These are phyloP conservation scores for Lanius ludovicianus DNA, from an alignment of 2,113 vertebrate species.

Conservation along the genomic window DNA sequence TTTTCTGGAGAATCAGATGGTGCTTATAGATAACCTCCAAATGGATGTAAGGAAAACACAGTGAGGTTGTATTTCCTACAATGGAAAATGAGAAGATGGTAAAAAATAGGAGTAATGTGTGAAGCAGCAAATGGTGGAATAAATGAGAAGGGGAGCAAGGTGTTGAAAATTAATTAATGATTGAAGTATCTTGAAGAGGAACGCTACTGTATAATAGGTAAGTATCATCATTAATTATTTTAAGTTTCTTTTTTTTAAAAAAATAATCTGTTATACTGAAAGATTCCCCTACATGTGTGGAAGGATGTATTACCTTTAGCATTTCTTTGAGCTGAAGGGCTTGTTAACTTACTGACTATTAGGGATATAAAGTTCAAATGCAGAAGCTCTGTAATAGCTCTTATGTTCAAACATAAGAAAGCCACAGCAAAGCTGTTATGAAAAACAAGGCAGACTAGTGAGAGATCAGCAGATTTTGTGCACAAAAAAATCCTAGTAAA, in stretches of 20 bases:
- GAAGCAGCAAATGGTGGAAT: background rate
- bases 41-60: background rate
- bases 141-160: background rate
- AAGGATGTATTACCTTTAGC: background rate
- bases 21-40: background rate
- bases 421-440: background rate
- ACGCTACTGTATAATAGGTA: background rate
- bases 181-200: conserved; percentile 9
- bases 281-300: background rate
- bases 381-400: background rate
- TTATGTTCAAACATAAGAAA: background rate
- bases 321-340: background rate
- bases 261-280: background rate
- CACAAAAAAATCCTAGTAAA: background rate
- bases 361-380: background rate
- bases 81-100: background rate
- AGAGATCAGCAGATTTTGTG: background rate
- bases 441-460: background rate
- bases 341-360: background rate
- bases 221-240: conserved; percentile 4
- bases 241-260: background rate
- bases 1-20: background rate
- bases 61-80: background rate
- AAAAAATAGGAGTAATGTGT: background rate
- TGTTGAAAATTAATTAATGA: conserved; percentile 20